phyloP scores from a whole-genome alignment of 2,888 invertebrate species.

The Catocala nupta region DNA sequence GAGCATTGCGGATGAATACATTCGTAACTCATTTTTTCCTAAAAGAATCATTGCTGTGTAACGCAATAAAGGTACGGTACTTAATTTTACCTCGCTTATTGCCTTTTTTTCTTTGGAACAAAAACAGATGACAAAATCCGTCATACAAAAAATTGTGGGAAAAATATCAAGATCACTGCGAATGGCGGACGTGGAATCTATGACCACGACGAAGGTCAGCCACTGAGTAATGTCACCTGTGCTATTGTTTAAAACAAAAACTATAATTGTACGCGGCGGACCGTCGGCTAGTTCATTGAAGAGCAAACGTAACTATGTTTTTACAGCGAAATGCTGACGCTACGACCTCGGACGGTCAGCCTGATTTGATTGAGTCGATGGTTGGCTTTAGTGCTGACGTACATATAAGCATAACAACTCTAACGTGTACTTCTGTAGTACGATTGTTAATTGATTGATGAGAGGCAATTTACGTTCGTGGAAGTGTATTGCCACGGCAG shows the following conservation, averaged over 20 bases:
- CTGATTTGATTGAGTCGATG: neutral
- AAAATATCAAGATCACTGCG: constrained; percentile 83
- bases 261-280: constrained; percentile 37
- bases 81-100: constrained; percentile 58
- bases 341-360: constrained; percentile 5
- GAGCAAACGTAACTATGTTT: constrained; percentile 19
- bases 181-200: constrained; percentile 68
- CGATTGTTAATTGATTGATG: constrained; percentile 1
- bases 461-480: neutral
- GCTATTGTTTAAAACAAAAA: constrained; percentile 43
- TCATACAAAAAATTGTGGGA: constrained; percentile 58
- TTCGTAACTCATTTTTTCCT: constrained; percentile 61
- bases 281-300: constrained; percentile 21
- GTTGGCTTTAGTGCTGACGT: constrained; percentile 1
- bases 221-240: constrained; percentile 29
- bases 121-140: constrained; percentile 63
- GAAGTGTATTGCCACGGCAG: no score
- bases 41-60: constrained; percentile 60
- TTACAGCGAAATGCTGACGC: constrained; percentile 6
- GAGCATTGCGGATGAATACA: constrained; percentile 57
- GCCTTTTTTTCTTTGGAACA: constrained; percentile 58
- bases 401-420: neutral
- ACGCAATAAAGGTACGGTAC: constrained; percentile 61
- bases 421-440: neutral
- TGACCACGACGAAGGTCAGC: constrained; percentile 62